These are phyloP conservation scores for Sphinx pinastri DNA, from an alignment of 2,888 invertebrate genomes.

Conservation along the genomic window DNA sequence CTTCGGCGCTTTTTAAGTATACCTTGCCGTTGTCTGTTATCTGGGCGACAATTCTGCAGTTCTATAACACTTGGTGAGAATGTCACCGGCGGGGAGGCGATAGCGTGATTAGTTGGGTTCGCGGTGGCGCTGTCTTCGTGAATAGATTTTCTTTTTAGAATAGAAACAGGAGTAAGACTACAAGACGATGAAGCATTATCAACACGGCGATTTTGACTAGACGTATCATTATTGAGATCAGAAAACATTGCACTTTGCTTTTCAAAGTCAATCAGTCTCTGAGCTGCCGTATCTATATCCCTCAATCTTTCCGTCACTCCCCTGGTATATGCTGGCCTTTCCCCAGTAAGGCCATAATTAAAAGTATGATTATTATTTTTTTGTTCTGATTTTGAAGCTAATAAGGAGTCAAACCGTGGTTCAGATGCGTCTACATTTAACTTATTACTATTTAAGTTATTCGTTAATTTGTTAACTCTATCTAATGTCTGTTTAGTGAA, in stretches of 20 bases:
- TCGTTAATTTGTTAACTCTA: conserved; percentile 86
- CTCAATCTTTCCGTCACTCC: conserved; percentile 77
- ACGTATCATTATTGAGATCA: conserved; percentile 80
- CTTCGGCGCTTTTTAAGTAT: conserved; percentile 93
- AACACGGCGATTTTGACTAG: conserved; percentile 80
- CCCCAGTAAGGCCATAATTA: conserved; percentile 67
- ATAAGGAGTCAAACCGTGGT: conserved; percentile 67
- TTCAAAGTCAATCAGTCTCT: conserved; percentile 82
- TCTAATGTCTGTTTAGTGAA: conserved; percentile 87
- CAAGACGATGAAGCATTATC: conserved; percentile 68
- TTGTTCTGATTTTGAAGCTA: conserved; percentile 66
- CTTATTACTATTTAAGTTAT: conserved; percentile 81
- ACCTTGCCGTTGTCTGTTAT: conserved; percentile 87
- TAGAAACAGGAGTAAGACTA: conserved; percentile 84
- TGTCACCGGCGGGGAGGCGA: conserved; percentile 89
- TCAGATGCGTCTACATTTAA: conserved; percentile 70
- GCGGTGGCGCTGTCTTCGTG: conserved; percentile 81
- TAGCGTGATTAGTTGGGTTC: conserved; percentile 79
- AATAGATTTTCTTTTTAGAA: conserved; percentile 87
- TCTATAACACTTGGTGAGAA: conserved; percentile 91
- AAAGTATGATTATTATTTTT: conserved; percentile 64
- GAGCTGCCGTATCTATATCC: conserved; percentile 81
- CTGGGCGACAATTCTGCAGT: conserved; percentile 82
- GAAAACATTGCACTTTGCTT: conserved; percentile 82
- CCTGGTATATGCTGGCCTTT: conserved; percentile 62